These are phyloP conservation scores for Drosophila trapezifrons DNA, from an alignment of 1,140 invertebrate genomes.

Conservation along the genomic window DNA sequence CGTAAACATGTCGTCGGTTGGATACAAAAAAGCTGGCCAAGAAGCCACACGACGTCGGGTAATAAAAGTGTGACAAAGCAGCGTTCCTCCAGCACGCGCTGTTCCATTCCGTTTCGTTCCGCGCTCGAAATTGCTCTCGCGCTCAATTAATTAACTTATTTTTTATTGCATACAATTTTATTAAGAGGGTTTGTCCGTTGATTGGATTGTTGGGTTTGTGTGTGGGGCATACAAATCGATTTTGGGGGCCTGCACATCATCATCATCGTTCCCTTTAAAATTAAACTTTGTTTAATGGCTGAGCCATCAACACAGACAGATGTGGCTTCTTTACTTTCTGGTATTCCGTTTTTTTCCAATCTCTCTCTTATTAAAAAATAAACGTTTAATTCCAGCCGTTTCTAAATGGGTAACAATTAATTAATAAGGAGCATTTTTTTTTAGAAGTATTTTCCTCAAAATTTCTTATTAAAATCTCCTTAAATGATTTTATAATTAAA, in stretches of 20 bases:
- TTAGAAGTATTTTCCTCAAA: too few relatives aligned
- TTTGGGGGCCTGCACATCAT: slow-evolving; percentile 9
- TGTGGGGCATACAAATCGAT: slow-evolving; percentile 34
- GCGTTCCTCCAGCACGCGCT: slow-evolving; percentile 11
- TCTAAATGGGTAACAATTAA: too few relatives aligned
- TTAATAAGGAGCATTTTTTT: too few relatives aligned
- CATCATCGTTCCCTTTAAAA: neutral
- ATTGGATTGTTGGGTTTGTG: slow-evolving; percentile 28
- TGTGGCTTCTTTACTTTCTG: too few relatives aligned
- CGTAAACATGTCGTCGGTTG: slow-evolving; percentile 28
- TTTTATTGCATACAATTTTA: slow-evolving; percentile 36
- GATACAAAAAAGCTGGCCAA: slow-evolving; percentile 28
- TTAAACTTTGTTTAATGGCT: slow-evolving; percentile 1
- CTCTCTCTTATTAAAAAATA: too few relatives aligned
- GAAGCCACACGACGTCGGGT: slow-evolving; percentile 13
- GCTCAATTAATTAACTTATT: slow-evolving; percentile 32
- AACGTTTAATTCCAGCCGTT: too few relatives aligned
- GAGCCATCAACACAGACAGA: neutral
- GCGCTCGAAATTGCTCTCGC: slow-evolving; percentile 1
- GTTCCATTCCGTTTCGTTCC: slow-evolving; percentile 52
- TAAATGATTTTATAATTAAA: too few relatives aligned
- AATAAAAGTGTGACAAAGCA: slow-evolving; percentile 31
- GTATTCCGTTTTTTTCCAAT: neutral
- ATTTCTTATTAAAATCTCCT: too few relatives aligned
- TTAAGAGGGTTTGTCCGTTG: slow-evolving; percentile 22